phyloP scores from a whole-genome alignment of 2,113 vertebrate species.

The Pseudonaja textilis region DNA sequence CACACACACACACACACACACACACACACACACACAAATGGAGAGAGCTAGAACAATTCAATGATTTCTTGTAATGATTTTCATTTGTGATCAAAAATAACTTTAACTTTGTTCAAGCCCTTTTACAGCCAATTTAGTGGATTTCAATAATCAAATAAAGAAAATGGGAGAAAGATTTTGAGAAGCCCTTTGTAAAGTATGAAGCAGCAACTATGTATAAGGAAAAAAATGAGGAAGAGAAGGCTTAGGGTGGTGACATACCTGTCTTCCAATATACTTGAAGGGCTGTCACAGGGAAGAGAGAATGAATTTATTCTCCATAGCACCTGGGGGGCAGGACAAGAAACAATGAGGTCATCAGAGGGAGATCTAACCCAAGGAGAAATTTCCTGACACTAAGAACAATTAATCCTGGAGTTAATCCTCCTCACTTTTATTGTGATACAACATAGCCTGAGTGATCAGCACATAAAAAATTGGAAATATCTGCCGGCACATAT shows the following conservation, averaged over 20 bases:
- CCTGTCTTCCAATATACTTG: not conserved
- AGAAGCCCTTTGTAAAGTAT: not conserved
- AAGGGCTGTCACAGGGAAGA: not conserved
- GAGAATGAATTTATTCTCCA: not conserved
- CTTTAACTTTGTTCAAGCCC: not conserved
- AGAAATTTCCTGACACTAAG: not conserved
- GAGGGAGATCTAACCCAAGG: not conserved
- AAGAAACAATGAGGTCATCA: not conserved
- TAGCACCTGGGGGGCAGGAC: not conserved
- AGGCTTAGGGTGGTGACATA: not conserved
- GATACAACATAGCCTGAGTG: not conserved
- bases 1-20: slow-evolving; percentile 2
- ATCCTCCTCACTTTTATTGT: not conserved
- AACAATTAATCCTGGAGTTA: not conserved
- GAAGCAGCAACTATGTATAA: not conserved
- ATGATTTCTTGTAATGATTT: not conserved
- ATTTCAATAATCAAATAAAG: not conserved
- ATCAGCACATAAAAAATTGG: not conserved
- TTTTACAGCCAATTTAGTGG: not conserved
- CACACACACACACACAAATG: not conserved
- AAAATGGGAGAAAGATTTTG: not conserved
- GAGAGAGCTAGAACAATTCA: not conserved
- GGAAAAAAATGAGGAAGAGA: not conserved
- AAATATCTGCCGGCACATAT: not conserved
- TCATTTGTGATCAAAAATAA: slow-evolving; percentile 12